phyloP scores from a whole-genome alignment of 2,888 invertebrate genomes.

The Apodemia mormo region DNA sequence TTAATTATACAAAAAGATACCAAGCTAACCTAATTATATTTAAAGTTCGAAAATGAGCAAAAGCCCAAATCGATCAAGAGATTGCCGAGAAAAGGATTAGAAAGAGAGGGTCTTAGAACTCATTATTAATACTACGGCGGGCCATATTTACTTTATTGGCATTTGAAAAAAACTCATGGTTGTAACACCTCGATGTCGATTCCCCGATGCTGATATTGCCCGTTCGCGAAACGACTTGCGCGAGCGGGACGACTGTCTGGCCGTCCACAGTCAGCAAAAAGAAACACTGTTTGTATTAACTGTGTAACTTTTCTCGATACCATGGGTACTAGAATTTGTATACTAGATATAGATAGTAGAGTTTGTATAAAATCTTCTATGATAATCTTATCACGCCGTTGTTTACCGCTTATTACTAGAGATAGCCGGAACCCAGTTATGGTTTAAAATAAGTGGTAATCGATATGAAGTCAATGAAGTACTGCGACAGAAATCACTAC shows the following conservation, averaged over 20 bases:
- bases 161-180: conserved; percentile 2
- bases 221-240: conserved; percentile 66
- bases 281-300: conserved; percentile 52
- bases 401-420: too few relatives aligned
- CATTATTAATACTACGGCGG: too few relatives aligned
- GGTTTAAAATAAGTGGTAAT: too few relatives aligned
- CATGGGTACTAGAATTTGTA: background rate
- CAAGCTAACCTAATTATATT: conserved; percentile 34
- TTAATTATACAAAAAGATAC: conserved; percentile 19
- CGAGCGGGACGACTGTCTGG: conserved; percentile 71
- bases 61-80: too few relatives aligned
- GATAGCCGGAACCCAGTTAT: too few relatives aligned
- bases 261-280: conserved; percentile 77
- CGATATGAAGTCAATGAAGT: too few relatives aligned
- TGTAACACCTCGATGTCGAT: conserved; percentile 57
- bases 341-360: too few relatives aligned
- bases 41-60: conserved; percentile 31
- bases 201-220: conserved; percentile 66
- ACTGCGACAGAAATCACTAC: too few relatives aligned
- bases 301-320: conserved; percentile 36
- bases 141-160: background rate
- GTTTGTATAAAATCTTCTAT: too few relatives aligned
- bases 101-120: too few relatives aligned
- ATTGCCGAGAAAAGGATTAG: too few relatives aligned
- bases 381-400: too few relatives aligned